Evolutionary conservation across 2,888 invertebrate genomes (phyloP), one percentile per base, ranked within the genome.

Genomic region (Drosophila rubida): DNA sequence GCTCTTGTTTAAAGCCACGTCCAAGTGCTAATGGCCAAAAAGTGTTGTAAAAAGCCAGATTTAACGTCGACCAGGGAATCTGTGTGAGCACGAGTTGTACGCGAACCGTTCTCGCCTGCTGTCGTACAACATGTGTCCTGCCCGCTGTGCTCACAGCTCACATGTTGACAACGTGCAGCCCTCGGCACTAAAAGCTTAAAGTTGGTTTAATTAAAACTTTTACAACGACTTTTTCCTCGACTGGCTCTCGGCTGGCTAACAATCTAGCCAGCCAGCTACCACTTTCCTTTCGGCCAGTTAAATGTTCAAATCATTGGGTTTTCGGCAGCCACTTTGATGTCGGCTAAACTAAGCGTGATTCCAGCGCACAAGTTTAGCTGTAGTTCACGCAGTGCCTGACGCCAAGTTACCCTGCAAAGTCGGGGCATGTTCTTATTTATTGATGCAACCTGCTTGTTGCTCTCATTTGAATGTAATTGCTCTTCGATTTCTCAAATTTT

Each of bases 151-250:
- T 48, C n/a, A n/a, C n/a, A n/a, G n/a, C 41, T 51, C 41, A 60
- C 63, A 54, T 73, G 78, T 69, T 67, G 77, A 70, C 79, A 69
- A 69, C 55, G 13, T 55, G 73, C 55, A 61, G 39, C 60, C 78
- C 75, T 58, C 45, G 67, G 60, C 76, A 72, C 49, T 42, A 68
- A 83, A 75, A 83, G 81, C 85, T 84, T 84, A 75, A 80, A 81
- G 81, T 81, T 84, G 69, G 75, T 84, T 80, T 80, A 84, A 80
- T 80, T 80, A 80, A 80, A 80, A 84, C 59, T 84, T 80, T 59
- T 61, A 19, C 45, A 45, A 13, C n/a, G 30, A 25, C 39, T 61
- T 70, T 70, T 39, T 16, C 41, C 65, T 22, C 19, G n/a, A n/a
- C n/a, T n/a, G n/a, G n/a, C n/a, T n/a, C n/a, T n/a, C n/a, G n/a